phyloP scores from a whole-genome alignment of 30 jellyfish, hydroid and myxozoan species.

The Aurelia sp. region DNA sequence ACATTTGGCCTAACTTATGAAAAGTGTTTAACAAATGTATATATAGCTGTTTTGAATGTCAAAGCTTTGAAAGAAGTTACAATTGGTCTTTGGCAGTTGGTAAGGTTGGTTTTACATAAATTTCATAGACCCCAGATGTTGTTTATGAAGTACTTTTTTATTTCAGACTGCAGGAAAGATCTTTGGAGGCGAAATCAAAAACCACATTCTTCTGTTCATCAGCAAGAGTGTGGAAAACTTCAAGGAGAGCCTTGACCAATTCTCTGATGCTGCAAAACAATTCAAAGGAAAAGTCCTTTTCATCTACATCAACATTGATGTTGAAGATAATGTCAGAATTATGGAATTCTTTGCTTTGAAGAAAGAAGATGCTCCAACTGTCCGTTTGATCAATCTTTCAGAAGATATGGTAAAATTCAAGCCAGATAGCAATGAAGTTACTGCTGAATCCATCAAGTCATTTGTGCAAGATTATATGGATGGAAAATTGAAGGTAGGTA shows the following conservation, averaged over 20 bases:
- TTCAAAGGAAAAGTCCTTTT: conserved; percentile 95
- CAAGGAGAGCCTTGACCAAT: conserved; percentile 76
- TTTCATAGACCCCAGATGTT: too few relatives aligned
- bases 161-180: conserved; percentile 94
- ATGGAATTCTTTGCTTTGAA: conserved; percentile 97
- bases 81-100: too few relatives aligned
- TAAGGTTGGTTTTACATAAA: too few relatives aligned
- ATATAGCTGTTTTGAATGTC: too few relatives aligned
- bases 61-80: too few relatives aligned
- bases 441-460: conserved; percentile 64
- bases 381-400: conserved; percentile 82
- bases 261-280: conserved; percentile 87
- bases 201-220: conserved; percentile 88
- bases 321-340: conserved; percentile 92
- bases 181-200: conserved; percentile 98
- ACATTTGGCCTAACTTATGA: too few relatives aligned
- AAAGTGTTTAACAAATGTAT: too few relatives aligned
- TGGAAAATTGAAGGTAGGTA: conserved; percentile 73
- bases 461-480: conserved; percentile 86
- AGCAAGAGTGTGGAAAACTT: conserved; percentile 88
- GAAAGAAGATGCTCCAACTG: conserved; percentile 93
- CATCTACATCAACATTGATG: conserved; percentile 96
- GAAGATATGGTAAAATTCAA: conserved; percentile 95
- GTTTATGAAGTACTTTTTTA: background rate
- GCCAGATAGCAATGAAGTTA: conserved; percentile 83